These are phyloP conservation scores for Calameuta idolon DNA, from an alignment of 2,888 invertebrate species.

Conservation along the genomic window DNA sequence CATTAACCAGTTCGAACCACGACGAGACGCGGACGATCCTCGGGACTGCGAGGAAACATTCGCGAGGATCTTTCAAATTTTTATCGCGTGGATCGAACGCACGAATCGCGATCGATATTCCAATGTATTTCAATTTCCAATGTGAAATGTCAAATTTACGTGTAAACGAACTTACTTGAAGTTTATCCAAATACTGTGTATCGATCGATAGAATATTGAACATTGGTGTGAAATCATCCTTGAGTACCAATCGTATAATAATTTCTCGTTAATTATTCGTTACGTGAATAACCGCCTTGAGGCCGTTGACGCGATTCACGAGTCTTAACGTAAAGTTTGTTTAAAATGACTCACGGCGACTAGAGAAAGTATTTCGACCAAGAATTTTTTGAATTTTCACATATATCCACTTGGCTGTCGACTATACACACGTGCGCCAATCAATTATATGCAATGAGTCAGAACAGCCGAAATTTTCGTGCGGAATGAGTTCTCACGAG, in stretches of 20 bases:
- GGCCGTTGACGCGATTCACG: background rate
- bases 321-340: background rate
- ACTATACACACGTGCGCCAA: background rate
- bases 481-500: background rate
- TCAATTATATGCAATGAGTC: background rate
- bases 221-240: background rate
- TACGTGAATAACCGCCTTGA: background rate
- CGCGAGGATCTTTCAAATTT: background rate
- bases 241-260: background rate
- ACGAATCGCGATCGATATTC: background rate
- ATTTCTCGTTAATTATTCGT: background rate
- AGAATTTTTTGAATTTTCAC: background rate
- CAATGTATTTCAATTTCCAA: background rate
- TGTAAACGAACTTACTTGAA: background rate
- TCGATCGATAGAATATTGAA: background rate
- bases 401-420: background rate
- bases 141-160: background rate
- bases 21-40: background rate
- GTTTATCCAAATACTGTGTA: background rate
- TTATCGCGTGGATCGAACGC: background rate
- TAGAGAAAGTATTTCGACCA: background rate
- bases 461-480: background rate
- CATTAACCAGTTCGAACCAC: background rate
- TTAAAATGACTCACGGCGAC: background rate
- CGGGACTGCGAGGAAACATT: background rate